phyloP scores from a whole-genome alignment of 2,888 invertebrate species.

The Heteromyza rotundicornis region DNA sequence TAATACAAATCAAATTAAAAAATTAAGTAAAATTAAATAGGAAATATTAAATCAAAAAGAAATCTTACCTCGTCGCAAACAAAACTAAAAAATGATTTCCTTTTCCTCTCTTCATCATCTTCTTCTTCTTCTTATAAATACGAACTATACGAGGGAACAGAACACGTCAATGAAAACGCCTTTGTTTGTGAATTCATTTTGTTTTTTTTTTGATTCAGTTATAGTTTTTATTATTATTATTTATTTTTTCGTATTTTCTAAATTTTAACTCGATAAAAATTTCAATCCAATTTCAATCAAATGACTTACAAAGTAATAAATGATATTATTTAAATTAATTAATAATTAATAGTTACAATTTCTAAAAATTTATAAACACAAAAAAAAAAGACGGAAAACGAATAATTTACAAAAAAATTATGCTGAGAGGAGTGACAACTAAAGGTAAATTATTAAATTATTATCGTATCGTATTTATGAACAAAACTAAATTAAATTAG shows the following conservation, averaged over 20 bases:
- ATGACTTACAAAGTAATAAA: conserved; percentile 2
- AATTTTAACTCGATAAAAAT: neutral
- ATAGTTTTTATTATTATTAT: neutral
- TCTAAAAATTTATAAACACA: neutral
- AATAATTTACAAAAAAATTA: neutral
- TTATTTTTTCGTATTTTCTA: neutral
- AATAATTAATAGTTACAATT: neutral
- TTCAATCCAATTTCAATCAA: no score
- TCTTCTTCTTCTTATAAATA: neutral
- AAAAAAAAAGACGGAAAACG: neutral
- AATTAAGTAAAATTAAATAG: no score
- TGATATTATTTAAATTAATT: neutral
- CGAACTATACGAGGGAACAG: no score
- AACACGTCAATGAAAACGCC: neutral
- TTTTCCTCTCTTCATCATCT: neutral
- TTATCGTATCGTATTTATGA: no score
- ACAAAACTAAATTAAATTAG: neutral
- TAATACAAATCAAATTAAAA: neutral
- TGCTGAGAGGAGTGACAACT: neutral
- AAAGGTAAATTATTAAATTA: no score
- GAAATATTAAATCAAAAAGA: neutral
- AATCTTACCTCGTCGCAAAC: neutral
- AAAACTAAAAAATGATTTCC: neutral
- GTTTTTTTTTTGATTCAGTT: neutral
- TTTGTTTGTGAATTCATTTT: no score